Percentiles rank a stretch among this genome's conserved stretches.
These are phyloP conservation scores for Rhyacophila evoluta DNA, from an alignment of 2,888 invertebrate species.

Conservation along the genomic window DNA sequence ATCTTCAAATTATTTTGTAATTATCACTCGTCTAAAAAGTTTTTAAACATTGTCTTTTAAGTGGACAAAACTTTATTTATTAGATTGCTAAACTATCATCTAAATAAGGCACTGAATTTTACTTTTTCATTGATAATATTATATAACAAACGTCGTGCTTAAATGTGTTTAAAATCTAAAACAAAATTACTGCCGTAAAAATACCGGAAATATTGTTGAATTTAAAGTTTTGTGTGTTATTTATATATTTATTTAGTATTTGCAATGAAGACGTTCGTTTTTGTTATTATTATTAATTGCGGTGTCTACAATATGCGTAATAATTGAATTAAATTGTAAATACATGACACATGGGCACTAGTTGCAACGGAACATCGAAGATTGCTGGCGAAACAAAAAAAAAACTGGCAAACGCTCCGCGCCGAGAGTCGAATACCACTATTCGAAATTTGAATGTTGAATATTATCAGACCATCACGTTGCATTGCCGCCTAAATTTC, in stretches of 20 bases:
- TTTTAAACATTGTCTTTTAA: background rate
- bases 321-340: no score
- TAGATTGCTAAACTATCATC: background rate
- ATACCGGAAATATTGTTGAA: no score
- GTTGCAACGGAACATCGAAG: background rate
- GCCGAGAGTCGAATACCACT: background rate
- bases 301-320: no score
- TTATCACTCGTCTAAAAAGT: background rate
- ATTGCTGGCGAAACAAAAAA: background rate
- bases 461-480: conserved; percentile 9
- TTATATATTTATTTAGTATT: no score
- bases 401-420: background rate
- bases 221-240: no score
- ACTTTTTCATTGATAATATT: no score
- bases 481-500: conserved; percentile 12
- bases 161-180: no score
- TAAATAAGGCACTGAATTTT: background rate
- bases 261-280: no score
- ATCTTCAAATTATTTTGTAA: background rate
- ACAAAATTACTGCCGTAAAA: no score
- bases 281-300: no score
- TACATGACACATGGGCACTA: no score
- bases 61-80: background rate
- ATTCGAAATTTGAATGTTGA: background rate
- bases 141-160: no score